phyloP scores from a whole-genome alignment of 2,888 invertebrate species.

The Trichogramma evanescens region DNA sequence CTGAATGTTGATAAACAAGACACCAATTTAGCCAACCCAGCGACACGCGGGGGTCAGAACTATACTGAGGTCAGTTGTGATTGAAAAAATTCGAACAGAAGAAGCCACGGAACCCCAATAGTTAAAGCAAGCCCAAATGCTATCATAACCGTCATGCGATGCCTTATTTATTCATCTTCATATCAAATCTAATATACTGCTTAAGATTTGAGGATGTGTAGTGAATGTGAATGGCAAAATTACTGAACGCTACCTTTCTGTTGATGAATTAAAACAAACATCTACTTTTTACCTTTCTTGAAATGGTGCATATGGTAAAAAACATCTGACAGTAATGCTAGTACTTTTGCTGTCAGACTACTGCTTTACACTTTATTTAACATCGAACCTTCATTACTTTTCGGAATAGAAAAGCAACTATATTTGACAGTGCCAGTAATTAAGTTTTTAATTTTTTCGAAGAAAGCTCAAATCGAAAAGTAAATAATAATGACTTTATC shows the following conservation, averaged over 20 bases:
- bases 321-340: constrained; percentile 7
- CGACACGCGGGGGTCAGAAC: neutral
- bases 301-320: constrained; percentile 6
- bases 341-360: constrained; percentile 4
- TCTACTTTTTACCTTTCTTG: constrained; percentile 3
- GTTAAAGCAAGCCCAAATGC: constrained; percentile 18
- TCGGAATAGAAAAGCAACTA: constrained; percentile 8
- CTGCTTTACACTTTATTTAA: constrained; percentile 16
- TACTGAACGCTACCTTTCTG: constrained; percentile 10
- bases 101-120: constrained; percentile 13
- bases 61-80: constrained; percentile 20
- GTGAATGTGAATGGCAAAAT: constrained; percentile 9
- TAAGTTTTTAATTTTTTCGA: neutral
- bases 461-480: neutral
- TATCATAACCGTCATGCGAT: constrained; percentile 20
- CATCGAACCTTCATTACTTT: constrained; percentile 6
- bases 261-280: constrained; percentile 7
- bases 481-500: neutral
- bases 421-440: constrained; percentile 8
- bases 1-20: constrained; percentile 5
- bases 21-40: constrained; percentile 7
- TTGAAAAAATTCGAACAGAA: constrained; percentile 7
- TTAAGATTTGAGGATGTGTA: constrained; percentile 15
- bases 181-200: constrained; percentile 20
- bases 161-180: constrained; percentile 8